Conservation (phyloP, 1,140 invertebrate species). For the Sesamia nonagrioides region DNA sequence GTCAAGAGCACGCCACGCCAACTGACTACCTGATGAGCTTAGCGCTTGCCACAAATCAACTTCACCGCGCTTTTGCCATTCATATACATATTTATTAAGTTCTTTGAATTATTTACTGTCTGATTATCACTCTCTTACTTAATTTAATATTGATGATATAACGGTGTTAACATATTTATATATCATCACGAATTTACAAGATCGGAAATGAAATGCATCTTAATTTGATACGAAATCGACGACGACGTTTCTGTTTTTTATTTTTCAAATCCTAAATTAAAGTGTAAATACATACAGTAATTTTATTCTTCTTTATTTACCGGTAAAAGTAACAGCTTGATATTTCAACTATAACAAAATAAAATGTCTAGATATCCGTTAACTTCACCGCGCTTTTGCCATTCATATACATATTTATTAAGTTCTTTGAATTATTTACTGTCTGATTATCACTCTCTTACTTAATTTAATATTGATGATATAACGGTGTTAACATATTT, state of each 20-base stretch:
- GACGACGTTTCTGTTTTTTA: constrained; percentile 1
- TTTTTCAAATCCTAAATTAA: constrained; percentile 4
- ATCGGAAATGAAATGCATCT: constrained; percentile 8
- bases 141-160: too few species aligned
- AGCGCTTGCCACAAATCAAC: constrained; percentile 70
- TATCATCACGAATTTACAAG: neutral
- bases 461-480: too few species aligned
- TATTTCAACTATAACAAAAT: constrained; percentile 24
- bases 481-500: neutral
- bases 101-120: constrained; percentile 15
- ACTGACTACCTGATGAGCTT: constrained; percentile 74
- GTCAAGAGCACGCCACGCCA: constrained; percentile 75
- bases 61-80: constrained; percentile 29
- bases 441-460: constrained; percentile 4
- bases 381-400: constrained; percentile 34
- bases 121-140: constrained; percentile 8
- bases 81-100: constrained; percentile 41
- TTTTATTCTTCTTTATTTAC: neutral
- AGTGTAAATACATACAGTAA: constrained; percentile 20
- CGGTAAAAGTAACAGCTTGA: constrained; percentile 10
- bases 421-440: constrained; percentile 22
- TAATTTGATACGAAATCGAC: neutral
- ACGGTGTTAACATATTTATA: neutral
- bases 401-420: constrained; percentile 40
- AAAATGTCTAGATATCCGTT: constrained; percentile 30